A percentile compares a stretch with the other conserved stretches of the same genome.
These are phyloP conservation scores for Episyrphus balteatus DNA, from an alignment of 1,140 invertebrate species.

Conservation along the genomic window DNA sequence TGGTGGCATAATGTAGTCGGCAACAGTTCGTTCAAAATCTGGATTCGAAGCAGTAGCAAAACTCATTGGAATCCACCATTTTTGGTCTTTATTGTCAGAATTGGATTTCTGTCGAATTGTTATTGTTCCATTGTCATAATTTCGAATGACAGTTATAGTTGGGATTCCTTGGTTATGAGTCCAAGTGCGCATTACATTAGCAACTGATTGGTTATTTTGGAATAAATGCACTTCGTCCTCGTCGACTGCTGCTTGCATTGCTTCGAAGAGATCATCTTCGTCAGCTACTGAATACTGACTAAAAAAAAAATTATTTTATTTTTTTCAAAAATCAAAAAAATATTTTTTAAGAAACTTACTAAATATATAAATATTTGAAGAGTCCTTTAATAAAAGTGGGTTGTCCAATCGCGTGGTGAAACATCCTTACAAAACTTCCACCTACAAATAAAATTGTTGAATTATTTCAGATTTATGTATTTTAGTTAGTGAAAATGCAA, in stretches of 20 bases:
- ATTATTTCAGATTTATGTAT: too few species aligned
- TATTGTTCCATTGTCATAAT: conserved; percentile 34
- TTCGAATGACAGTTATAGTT: conserved; percentile 38
- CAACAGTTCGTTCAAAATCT: conserved; percentile 38
- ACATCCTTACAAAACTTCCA: conserved; percentile 40
- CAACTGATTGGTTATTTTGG: conserved; percentile 15
- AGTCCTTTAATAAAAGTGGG: conserved; percentile 33
- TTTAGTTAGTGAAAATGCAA: neutral
- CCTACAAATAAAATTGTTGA: conserved; percentile 16
- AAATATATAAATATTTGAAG: conserved; percentile 21
- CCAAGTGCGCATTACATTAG: conserved; percentile 40
- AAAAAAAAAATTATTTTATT: conserved; percentile 3
- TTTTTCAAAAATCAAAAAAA: too few species aligned
- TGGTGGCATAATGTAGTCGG: conserved; percentile 26
- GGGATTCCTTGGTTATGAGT: conserved; percentile 43
- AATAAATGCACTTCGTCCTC: conserved; percentile 23
- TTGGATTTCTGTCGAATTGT: conserved; percentile 36
- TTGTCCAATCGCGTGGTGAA: conserved; percentile 35
- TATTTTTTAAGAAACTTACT: conserved; percentile 24
- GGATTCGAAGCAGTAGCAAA: conserved; percentile 37
- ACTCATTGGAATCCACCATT: conserved; percentile 47
- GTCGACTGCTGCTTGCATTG: conserved; percentile 38
- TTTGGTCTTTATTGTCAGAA: conserved; percentile 20
- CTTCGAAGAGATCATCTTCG: conserved; percentile 26
- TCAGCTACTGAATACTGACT: conserved; percentile 28